Percentiles rank a stretch among this genome's conserved stretches.
phyloP scores from a whole-genome alignment of 2,888 invertebrate species.

The Drosophila austrosaltans region DNA sequence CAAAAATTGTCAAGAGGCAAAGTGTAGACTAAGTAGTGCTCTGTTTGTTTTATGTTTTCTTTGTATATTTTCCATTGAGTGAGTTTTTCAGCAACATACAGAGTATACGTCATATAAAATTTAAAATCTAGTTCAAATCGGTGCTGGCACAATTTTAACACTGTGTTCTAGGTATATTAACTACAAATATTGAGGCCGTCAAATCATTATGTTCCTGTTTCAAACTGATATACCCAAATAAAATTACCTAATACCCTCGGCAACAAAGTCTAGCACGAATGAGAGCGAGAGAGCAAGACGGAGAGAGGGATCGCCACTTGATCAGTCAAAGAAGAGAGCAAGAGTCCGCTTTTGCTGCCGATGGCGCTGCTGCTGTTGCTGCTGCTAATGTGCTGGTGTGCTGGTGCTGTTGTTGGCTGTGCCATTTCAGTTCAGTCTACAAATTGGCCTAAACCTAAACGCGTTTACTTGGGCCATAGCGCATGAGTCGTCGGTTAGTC shows the following conservation, averaged over 20 bases:
- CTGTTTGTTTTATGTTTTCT: not conserved
- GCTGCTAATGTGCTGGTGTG: conserved; percentile 8
- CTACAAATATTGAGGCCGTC: too few relatives aligned
- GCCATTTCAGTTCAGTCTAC: conserved; percentile 71
- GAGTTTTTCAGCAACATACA: too few relatives aligned
- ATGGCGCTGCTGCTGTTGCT: conserved; percentile 6
- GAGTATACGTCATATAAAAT: too few relatives aligned
- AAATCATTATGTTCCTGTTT: not conserved
- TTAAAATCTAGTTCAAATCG: too few relatives aligned
- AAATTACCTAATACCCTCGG: conserved; percentile 28
- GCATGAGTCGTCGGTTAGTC: conserved; percentile 63
- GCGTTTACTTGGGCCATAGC: conserved; percentile 76
- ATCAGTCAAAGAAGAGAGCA: conserved; percentile 16
- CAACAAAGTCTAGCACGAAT: conserved; percentile 62
- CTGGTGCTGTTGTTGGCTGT: conserved; percentile 17
- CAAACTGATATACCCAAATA: not conserved
- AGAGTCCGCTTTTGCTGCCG: conserved; percentile 8
- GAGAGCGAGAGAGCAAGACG: conserved; percentile 38
- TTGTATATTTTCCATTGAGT: not conserved
- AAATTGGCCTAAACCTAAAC: conserved; percentile 78
- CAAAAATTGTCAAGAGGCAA: not conserved
- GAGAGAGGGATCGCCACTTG: conserved; percentile 14
- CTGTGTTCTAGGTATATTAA: too few relatives aligned
- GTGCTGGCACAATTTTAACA: too few relatives aligned
- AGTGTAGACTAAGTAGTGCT: not conserved